Evolutionary conservation across 2,888 invertebrate genomes (phyloP), one percentile per base, ranked within the genome.

Genomic region (Piscicola geometra): DNA sequence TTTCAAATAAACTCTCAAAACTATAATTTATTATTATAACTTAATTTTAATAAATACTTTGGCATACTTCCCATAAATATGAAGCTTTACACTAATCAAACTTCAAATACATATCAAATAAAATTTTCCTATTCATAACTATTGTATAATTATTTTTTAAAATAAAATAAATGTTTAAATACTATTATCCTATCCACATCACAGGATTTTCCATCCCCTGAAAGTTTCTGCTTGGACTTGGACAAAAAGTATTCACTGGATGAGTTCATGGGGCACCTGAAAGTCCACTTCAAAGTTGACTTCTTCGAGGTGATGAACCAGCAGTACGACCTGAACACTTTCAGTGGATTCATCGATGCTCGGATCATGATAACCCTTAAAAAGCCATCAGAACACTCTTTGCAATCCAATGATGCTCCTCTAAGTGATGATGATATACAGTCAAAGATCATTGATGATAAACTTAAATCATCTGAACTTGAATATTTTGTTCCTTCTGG

Each of bases 231-330:
- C 30, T 30, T 73, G 28, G 73, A 73, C 64, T n/a, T 73, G 25
- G 73, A 73, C 64, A 73, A 73, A 30, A 73, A 73, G 41, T 73
- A 73, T 32, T 32, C 30, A 18, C n/a, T 73, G 30, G 52, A 35
- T 21, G 73, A 73, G 9, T 73, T 73, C 64, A 15, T 64, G 18
- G 32, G n/a, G n/a, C 73, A 73, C 33, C 28, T 73, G 30, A 60
- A 60, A 21, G 32, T 32, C 18, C 32, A 73, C 28, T 73, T 73
- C 60, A 35, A 56, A 21, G 73, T 73, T n/a, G 28, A 73, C 21
- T 73, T 64, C 33, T 35, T 73, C 18, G 73, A 73, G 56, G 73
- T 73, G 52, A n/a, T 73, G 3, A 73, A 73, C 60, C 73, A 73
- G 73, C 73, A 73, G 25, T 73, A 64, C 30, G 73, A 73, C 52